Conservation (phyloP, 1,140 invertebrate species). For the Leptinotarsa undecemlineata region DNA sequence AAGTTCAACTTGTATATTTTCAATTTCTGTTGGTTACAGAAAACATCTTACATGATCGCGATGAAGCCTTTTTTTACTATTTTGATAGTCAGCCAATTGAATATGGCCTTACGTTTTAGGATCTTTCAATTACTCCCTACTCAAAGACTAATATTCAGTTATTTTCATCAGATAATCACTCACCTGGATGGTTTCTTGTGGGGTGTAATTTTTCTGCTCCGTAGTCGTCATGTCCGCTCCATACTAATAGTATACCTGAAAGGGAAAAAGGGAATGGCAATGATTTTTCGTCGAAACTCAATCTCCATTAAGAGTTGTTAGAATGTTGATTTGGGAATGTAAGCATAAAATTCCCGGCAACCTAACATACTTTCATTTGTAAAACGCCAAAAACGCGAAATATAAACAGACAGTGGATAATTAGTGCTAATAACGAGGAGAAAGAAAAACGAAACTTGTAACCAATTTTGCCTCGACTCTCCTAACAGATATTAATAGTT, state of each 20-base stretch:
- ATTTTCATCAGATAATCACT: slow-evolving; percentile 10
- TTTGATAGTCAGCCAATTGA: too few species aligned
- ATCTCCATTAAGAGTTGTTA: neutral
- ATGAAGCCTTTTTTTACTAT: too few species aligned
- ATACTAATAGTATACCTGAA: slow-evolving; percentile 32
- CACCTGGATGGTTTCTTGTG: slow-evolving; percentile 46
- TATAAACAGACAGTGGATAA: neutral
- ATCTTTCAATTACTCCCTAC: too few species aligned
- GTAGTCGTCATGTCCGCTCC: slow-evolving; percentile 35
- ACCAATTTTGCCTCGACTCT: neutral
- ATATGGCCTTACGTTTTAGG: too few species aligned
- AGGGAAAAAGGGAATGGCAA: slow-evolving; percentile 10
- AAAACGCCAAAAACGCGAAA: neutral
- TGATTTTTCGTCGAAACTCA: neutral
- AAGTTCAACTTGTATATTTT: too few species aligned
- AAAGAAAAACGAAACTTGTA: neutral
- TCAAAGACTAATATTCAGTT: too few species aligned
- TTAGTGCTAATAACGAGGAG: neutral
- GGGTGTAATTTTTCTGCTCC: slow-evolving; percentile 42
- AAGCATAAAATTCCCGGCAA: neutral
- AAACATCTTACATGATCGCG: too few species aligned
- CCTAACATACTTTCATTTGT: neutral
- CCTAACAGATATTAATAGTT: neutral
- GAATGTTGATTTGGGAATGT: neutral
- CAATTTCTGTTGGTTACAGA: too few species aligned